Base-by-base conservation (phyloP, 2,113 vertebrate species). In the Cebus imitator region DNA sequence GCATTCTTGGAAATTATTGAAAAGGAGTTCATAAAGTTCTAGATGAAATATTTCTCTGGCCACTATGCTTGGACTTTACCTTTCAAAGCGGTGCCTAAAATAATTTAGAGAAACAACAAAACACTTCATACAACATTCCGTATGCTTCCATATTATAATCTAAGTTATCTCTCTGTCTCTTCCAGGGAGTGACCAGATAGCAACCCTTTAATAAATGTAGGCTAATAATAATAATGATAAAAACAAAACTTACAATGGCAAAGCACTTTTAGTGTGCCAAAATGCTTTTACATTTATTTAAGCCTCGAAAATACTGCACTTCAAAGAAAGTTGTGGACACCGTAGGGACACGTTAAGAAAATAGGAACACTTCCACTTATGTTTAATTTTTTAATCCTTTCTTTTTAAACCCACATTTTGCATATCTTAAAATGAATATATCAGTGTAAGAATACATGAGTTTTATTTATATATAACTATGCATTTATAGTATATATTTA, bases 401-500 rank as follows among this genome's bases (percentile, higher is more conserved):
- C 45, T 73, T 94, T 68, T 91, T 91, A 81, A 89, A 76, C 43
- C 37, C 16, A 32, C 20, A 91, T 32, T 96, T 82, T 20, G 30
- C 14, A 43, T 86, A 37, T 84, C 68, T 87, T 87, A 90, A 66
- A 92, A 86, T 94, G 43, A 93, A 75, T 75, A 48, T 37, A 43
- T 21, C 40, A 57, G 25, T 37, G 5, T 57, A 45, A 37, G 4
- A 91, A 40, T 83, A 48, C 37, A 86, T 50, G 21, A 55, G 82
- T 84, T 97, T 92, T 78, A 40, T 27, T 91, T 94, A 82, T 4
- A 94, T 88, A 43, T 93, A 81, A 80, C 35, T 80, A 35, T 50
- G 64, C 11, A 61, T 58, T 73, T 64, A 25, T 64, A 32, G 58
- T 90, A 64, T 45, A 76, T 58, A 21, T 66, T 70, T 58, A 48